Base-by-base conservation (phyloP, 2,113 vertebrate genomes). In the Furnarius figulus region DNA sequence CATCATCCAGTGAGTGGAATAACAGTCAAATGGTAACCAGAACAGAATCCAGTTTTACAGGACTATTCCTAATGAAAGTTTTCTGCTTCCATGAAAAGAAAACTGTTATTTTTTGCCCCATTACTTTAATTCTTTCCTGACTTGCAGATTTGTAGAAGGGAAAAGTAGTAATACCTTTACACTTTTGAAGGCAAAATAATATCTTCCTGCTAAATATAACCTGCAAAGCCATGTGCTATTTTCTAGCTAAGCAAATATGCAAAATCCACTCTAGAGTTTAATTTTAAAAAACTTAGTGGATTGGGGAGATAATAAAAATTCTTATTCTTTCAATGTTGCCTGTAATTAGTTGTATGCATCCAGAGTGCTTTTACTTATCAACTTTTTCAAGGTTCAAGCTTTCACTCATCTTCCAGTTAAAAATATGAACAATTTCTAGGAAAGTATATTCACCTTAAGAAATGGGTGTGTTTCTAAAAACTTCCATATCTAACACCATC, bases 41-140 rank as follows among this genome's bases (percentile, higher is more conserved):
- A 93, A 71, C 4, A 62, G 23, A 90, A 30, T 50, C 39, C 7
- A 83, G 27, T 87, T 94, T 79, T 65, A 73, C 10, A 79, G 78
- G 35, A 1, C 1, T 79, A n/a, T 68, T 91, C 44, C 40, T 73
- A 63, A 46, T 11, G 50, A 58, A 12, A 81, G 12, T 4, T 50
- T 94, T 84, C 55, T 52, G 33, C 11, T 75, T 73, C 33, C 49
- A 56, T 22, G 16, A 90, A 72, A 49, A 68, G 8, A 62, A 67
- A 75, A 59, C 3, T 5, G 6, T 0, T 7, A 28, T 61, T 65
- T 66, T 31, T 3, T 0, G 2, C 8, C 3, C 30, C 47, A 23
- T 63, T 75, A 91, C 15, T 35, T 40, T 49, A 84, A 90, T 90
- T 90, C 31, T 58, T 84, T 78, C 33, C 31, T 31, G 8, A 90